phyloP scores from a whole-genome alignment of 2,888 invertebrate genomes.

The Amiota minor region DNA sequence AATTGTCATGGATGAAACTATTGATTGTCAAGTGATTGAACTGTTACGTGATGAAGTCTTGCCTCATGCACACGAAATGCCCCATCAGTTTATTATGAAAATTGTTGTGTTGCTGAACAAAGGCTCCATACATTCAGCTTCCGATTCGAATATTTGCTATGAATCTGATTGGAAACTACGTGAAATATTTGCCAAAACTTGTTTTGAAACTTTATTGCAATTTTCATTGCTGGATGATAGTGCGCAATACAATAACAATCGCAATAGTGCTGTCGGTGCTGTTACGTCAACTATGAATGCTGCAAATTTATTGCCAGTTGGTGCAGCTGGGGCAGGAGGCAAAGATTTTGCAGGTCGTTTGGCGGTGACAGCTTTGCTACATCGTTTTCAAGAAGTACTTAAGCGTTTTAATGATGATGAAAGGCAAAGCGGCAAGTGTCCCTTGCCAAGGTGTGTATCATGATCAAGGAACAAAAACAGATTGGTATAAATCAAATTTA shows the following conservation, averaged over 20 bases:
- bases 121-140: slow-evolving; percentile 87
- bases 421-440: slow-evolving; percentile 87
- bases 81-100: slow-evolving; percentile 86
- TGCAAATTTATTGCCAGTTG: slow-evolving; percentile 54
- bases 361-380: slow-evolving; percentile 92
- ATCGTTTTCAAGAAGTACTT: slow-evolving; percentile 94
- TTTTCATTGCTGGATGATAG: slow-evolving; percentile 88
- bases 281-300: slow-evolving; percentile 53
- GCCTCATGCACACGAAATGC: slow-evolving; percentile 85
- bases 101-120: slow-evolving; percentile 88
- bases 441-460: slow-evolving; percentile 81
- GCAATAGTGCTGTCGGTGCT: slow-evolving; percentile 40
- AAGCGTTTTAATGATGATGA: slow-evolving; percentile 90
- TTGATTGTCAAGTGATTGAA: slow-evolving; percentile 88
- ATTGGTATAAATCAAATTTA: not conserved
- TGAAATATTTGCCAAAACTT: slow-evolving; percentile 96
- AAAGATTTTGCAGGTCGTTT: slow-evolving; percentile 81
- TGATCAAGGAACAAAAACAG: no score
- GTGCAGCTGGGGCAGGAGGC: slow-evolving; percentile 59
- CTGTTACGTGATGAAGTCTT: slow-evolving; percentile 86
- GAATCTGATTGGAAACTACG: slow-evolving; percentile 87
- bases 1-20: slow-evolving; percentile 81
- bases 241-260: slow-evolving; percentile 71
- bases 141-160: slow-evolving; percentile 78
- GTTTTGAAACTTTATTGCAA: slow-evolving; percentile 95